Base-by-base conservation (phyloP, 2,888 invertebrate species). In the Phalangium opilio region DNA sequence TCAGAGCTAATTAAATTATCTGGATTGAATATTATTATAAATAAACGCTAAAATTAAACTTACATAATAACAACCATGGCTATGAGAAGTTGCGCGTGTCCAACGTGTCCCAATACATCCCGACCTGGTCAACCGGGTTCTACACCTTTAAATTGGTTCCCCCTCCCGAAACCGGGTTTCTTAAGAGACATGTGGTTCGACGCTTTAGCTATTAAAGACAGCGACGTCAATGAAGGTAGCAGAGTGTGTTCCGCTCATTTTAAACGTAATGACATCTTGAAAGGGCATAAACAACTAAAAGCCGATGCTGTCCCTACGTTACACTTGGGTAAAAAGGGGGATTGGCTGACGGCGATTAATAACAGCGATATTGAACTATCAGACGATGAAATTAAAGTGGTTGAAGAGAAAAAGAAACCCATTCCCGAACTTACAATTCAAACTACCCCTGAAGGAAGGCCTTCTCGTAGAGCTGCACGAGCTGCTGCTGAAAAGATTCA, bases 401-500 rank as follows among this genome's bases (percentile, higher is more conserved):
- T 27, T 4, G 27, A 7, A 8, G 27, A 27, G 8, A 27, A 27
- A 8, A 27, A 27, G 8, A 27, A 27, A 8, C 27, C 27, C 4
- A 8, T 7, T 7, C 27, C 27, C 8, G 27, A 27, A 8, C n/a
- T n/a, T n/a, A 4, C 27, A 27, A 8, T 27, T 27, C 27, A 27
- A 27, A 27, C 27, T 7, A 27, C 27, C 4, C 20, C 40, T 12
- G 42, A 39, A 3, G 43, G 48, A 17, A 48, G 50, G 33, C 50
- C 52, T 11, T 50, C 52, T 7, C 44, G 50, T 34, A 40, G 48
- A 41, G 52, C 52, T 41, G 52, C 52, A 33, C 43, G 40, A 14
- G 38, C 40, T 33, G 52, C 50, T 35, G 50, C 52, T 15, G 45
- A 52, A 27, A 52, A 52, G n/a, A 52, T 52, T 17, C 47, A 20